Base-by-base conservation (phyloP, 2,797 vertebrate genomes). In the Limnodromus scolopaceus region DNA sequence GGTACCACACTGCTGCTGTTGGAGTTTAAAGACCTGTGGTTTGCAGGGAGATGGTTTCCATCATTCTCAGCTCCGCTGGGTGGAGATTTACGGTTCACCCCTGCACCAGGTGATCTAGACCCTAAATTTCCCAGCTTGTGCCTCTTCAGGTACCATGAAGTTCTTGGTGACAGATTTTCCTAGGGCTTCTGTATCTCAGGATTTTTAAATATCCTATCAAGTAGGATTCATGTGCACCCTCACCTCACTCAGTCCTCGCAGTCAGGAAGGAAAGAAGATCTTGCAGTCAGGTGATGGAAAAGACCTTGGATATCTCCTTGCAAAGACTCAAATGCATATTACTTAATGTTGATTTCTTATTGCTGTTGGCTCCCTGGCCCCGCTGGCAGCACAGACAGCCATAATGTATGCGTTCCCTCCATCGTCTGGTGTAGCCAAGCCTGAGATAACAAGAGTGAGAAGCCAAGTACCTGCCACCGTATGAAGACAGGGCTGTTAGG, bases 381-480 rank as follows among this genome's bases (percentile, higher is more conserved):
- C 43, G 71, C 83, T 94, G 90, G 88, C 84, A 96, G 87, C 74
- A 60, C 55, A 70, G 90, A 7, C 85, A 82, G 66, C 66, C 5
- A 2, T 84, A 95, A 91, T 23, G 46, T 54, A 71, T 84, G 74
- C 8, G 23, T 49, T 82, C 64, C 71, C 51, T 89, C 80, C 77
- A 49, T 84, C 24, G 13, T 30, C 39, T 84, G 83, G 51, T 0
- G 3, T 46, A 79, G 94, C 93, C 96, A 95, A 89, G 87, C n/a
- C 80, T 77, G 85, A 94, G 95, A 95, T 89, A 96, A 95, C 48
- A 38, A 23, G 28, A 82, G 63, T 82, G 85, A 94, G 77, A 57
- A 94, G 95, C 92, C 94, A 93, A 96, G 89, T 90, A 92, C 94
- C 95, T 96, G 96, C 94, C 94, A 92, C 61, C 1, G 0, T 28